Evolutionary conservation across 2,888 invertebrate species (phyloP), one percentile per base, ranked within the genome.

Genomic region (Didymodactylos carnosus): DNA sequence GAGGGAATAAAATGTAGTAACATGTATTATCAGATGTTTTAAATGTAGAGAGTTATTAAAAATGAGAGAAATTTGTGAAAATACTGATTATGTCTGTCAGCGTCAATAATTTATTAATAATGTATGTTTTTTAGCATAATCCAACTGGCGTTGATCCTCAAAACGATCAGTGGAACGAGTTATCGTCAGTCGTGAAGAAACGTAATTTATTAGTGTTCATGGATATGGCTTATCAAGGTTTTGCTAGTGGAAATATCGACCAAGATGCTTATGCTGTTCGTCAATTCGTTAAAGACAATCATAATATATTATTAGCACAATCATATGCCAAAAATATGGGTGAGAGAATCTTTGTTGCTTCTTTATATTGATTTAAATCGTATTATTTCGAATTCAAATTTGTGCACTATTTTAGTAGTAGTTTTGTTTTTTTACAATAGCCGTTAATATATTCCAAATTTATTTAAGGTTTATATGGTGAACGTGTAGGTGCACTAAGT

Each of bases 301-400:
- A 94, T 83, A 86, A 88, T 77, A 87, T 95, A 78, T 89, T 88
- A 62, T 85, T 97, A 73, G 88, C 92, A 0, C 97, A 98, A 85
- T 94, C 94, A 76, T 97, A 89, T 85, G 94, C 97, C 76, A 97
- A 97, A 85, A 98, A 98, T 83, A 94, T 98, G 94, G 97, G 62
- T 62, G n/a, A n/a, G n/a, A n/a, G n/a, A n/a, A n/a, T n/a, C n/a
- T n/a, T n/a, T n/a, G n/a, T n/a, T n/a, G n/a, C n/a, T n/a, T n/a
- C n/a, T n/a, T n/a, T n/a, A n/a, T n/a, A n/a, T n/a, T n/a, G n/a
- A n/a, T n/a, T n/a, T n/a, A n/a, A n/a, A n/a, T n/a, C n/a, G n/a
- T n/a, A n/a, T n/a, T n/a, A n/a, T n/a, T n/a, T n/a, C n/a, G n/a
- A n/a, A n/a, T n/a, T n/a, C n/a, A n/a, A n/a, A n/a, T n/a, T n/a